Conservation (phyloP, 2,797 vertebrate species). For the Podarcis lilfordi region DNA sequence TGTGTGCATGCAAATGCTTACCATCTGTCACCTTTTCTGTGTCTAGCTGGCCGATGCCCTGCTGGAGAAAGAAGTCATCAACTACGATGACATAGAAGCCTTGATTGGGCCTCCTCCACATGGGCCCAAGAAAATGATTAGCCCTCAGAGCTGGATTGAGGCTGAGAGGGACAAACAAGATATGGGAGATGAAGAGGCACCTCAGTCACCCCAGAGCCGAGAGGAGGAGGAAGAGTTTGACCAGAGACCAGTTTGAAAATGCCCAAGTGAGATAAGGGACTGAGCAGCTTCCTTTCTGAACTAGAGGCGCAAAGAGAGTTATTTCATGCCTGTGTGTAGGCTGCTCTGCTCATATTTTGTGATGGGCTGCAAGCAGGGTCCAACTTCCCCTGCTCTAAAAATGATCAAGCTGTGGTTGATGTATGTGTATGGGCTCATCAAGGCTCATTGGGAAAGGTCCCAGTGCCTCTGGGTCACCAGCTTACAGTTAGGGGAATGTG, state of each 20-base stretch:
- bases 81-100: conserved; percentile 93
- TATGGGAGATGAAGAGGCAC: conserved; percentile 83
- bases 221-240: conserved; percentile 75
- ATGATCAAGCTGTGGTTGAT: background rate
- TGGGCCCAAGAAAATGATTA: conserved; percentile 94
- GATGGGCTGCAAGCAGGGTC: conserved; percentile 6
- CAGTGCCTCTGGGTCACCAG: no score
- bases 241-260: conserved; percentile 66
- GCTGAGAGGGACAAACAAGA: conserved; percentile 92
- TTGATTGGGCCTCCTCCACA: conserved; percentile 89
- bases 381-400: background rate
- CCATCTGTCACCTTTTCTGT: conserved; percentile 12
- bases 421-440: background rate
- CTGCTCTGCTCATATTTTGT: background rate
- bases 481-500: background rate
- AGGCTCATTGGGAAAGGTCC: background rate
- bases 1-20: background rate
- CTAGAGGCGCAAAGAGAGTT: background rate
- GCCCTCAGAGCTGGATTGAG: conserved; percentile 93
- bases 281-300: background rate
- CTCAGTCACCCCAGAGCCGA: conserved; percentile 65
- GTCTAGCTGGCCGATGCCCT: conserved; percentile 88
- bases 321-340: background rate
- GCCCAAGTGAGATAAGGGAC: rapidly evolving
- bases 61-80: conserved; percentile 94